Evolutionary conservation across 2,113 vertebrate species (phyloP), one percentile per base, ranked within the genome.

Genomic region (Dromas ardeola): DNA sequence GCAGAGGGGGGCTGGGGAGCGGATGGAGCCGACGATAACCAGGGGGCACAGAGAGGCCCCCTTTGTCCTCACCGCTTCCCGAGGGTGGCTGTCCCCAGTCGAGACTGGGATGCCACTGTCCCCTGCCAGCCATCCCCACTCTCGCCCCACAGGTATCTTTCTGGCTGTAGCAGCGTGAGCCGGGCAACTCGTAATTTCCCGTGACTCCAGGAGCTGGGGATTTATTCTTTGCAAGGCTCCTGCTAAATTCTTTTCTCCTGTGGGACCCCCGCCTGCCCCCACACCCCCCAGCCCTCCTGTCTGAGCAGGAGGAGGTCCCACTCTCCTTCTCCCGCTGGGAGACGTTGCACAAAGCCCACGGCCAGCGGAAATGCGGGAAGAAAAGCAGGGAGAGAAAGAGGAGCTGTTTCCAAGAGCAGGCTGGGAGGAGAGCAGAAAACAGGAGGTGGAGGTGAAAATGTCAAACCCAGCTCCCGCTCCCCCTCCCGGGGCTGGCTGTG

Each of bases 391-490:
- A 76, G 82, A 82, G 92, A 66, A 71, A 90, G 52, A 71, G 78
- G 70, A 91, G 93, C 95, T 1, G 62, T 59, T 90, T 81, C 84
- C 87, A 93, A 77, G 92, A 12, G 1, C 82, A 7, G 55, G 65
- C 67, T 50, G 92, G 91, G 93, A 92, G 87, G 90, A 89, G 81
- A 86, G 79, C 87, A 90, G 81, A 72, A 85, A 93, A 87, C 87
- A 93, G 97, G 92, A 94, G 82, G 73, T 66, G 65, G 77, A 73
- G 89, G 95, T 95, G 95, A 88, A 96, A 91, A 88, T 90, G 90
- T 90, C 90, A 86, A 80, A 38, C 12, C 15, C 79, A 38, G 87
- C 63, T 62, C 76, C 71, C 23, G 10, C 59, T 65, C 47, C 29
- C 45, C 9, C 58, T 43, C 87, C 81, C 19, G 0, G 61, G 38